Conservation (phyloP, 2,797 vertebrate species). For the Pangasius djambal region DNA sequence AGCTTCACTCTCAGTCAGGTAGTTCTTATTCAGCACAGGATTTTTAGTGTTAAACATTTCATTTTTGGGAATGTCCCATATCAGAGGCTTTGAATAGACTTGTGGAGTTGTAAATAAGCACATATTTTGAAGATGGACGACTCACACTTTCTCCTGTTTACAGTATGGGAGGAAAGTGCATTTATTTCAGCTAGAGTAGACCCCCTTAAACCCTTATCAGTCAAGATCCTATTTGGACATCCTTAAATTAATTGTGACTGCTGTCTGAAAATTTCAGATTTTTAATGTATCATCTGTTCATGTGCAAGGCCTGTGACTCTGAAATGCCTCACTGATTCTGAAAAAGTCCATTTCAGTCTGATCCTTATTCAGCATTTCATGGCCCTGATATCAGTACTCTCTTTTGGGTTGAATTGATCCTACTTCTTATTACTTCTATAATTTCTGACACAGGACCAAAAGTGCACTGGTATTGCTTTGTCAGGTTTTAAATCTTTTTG, state of each 20-base stretch:
- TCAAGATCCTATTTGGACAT: neutral
- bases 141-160: neutral
- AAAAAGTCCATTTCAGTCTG: neutral
- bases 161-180: neutral
- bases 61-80: neutral
- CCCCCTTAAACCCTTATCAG: neutral
- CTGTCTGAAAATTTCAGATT: neutral
- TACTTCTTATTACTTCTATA: neutral
- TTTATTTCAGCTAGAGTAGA: neutral
- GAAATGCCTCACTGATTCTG: too few relatives aligned
- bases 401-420: neutral
- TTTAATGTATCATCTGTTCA: neutral
- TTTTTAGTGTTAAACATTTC: neutral
- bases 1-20: neutral
- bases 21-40: neutral
- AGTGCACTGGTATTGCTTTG: neutral
- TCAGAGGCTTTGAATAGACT: neutral
- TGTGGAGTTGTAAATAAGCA: neutral
- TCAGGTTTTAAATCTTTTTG: neutral
- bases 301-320: neutral
- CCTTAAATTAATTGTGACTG: neutral
- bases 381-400: neutral
- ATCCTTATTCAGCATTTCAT: neutral
- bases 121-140: neutral
- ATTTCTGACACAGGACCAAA: neutral